Base-by-base conservation (phyloP, 2,888 invertebrate genomes). In the Glaucopsyche alexis region DNA sequence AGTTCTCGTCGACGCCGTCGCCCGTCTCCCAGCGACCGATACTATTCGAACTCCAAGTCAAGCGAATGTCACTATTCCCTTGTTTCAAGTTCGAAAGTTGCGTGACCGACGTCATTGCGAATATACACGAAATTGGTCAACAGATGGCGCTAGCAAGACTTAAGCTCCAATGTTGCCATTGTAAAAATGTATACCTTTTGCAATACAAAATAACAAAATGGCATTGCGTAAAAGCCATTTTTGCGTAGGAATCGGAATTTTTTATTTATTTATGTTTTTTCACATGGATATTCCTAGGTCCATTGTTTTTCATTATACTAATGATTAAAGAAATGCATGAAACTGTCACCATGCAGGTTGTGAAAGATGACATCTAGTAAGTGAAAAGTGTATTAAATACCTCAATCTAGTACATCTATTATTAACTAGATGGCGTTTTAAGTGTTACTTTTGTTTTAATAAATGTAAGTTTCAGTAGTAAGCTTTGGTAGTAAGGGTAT, bases 71-170 rank as follows among this genome's bases (percentile, higher is more conserved):
- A 85, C 84, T 87, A 84, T 87, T 85, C 81, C 84, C 83, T 87
- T 84, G 86, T 81, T 81, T 82, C 89, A 90, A 89, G 89, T 89
- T 89, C 83, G 87, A 90, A 89, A 89, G 86, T 89, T 89, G 89
- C 87, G 85, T 85, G 82, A 75, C 80, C 69, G 76, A 76, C 76
- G 78, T 79, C 78, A 79, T 73, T 73, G 55, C 38, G 45, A 47
- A 42, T 64, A 73, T 75, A 13, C 38, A 50, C 38, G 50, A 16
- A 14, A 45, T 65, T 65, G 76, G 82, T 79, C 75, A n/a, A 5
- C 64, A 90, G 89, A 84, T 88, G 89, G 80, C 87, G 81, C 78
- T 84, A 38, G 42, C 65, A 4, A 7, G 13, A 71, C 29, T 5
- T 60, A 60, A 2, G 7, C 3, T 40, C 4, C 7, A 42, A 67